Evolutionary conservation across 2,888 invertebrate species (phyloP), one percentile per base, ranked within the genome.

Genomic region (Latrodectus hesperus): DNA sequence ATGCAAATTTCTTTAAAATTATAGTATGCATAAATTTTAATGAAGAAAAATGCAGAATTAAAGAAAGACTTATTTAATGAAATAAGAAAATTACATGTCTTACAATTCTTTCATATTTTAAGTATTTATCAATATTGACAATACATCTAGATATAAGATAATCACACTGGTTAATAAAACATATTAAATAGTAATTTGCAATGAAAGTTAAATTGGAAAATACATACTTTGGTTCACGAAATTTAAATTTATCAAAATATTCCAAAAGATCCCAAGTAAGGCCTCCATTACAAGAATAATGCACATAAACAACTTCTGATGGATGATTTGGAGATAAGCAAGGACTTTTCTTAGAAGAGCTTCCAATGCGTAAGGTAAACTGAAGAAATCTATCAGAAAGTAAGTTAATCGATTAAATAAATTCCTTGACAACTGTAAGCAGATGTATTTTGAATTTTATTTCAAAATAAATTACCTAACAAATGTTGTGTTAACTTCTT

Each of bases 271-370:
- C 71, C 93, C 93, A 93, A 8, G 90, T 90, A 2, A 92, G 89
- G 2, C 92, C 92, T 9, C 92, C 93, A 90, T 92, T 90, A 89
- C 92, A 93, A 0, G 92, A 91, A 88, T 91, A 92, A 89, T 92
- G 92, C 14, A 93, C 90, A 52, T 92, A 90, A 1, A 93, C 91
- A 11, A 90, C 90, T 89, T 92, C 92, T 9, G 90, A 89, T 1
- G 90, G 90, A 14, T 90, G 84, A 80, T 91, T 91, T 26, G 92
- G 92, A 6, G 92, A 91, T 0, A 92, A 92, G 90, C 93, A 93
- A 6, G 90, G 88, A 1, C 92, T 91, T 49, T 90, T 91, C 8
- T 90, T 90, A 2, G 92, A 92, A 60, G 90, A 89, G 90, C 92
- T 92, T 1, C 92, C 92, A 73, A 92, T 90, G 17, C 92, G 90